Evolutionary conservation across 1,140 invertebrate species (phyloP), one percentile per base, ranked within the genome.

Genomic region (Drosophila lacertosa): DNA sequence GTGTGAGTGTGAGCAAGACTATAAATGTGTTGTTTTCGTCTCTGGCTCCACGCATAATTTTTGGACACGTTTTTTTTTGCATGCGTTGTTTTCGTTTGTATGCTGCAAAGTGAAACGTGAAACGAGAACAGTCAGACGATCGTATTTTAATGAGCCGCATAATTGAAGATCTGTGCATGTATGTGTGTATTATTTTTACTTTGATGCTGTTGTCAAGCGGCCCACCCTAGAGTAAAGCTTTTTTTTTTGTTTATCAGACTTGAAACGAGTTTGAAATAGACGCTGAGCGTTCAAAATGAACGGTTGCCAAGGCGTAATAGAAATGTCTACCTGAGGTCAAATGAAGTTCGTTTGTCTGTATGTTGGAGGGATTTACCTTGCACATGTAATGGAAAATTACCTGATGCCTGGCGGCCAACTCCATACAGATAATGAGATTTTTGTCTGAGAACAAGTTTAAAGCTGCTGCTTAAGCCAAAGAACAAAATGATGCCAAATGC

Each of bases 211-310:
- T 84, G 74, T 69, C 48, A 84, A 42, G 81, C 44, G 42, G 57
- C 42, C 65, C 45, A 67, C 69, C 62, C 57, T 33, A 78, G 33
- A 22, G 9, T 60, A 60, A 39, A 40, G 45, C 39, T 26, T 45
- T 40, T 29, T 29, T 5, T 64, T 62, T 73, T 64, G 29, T 65
- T 68, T 66, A 59, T 79, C 33, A 66, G 45, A 40, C 33, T 39
- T 40, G 44, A 77, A 84, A 84, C 80, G n/a, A 70, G 81, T 84
- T 86, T 84, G 40, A 40, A 65, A 80, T 84, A n/a, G 24, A 7
- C 69, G 60, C 24, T 15, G 42, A n/a, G n/a, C n/a, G n/a, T n/a
- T n/a, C n/a, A n/a, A 40, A 45, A 45, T 37, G 42, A 47, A 67
- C 45, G 59, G 44, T 74, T 68, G 67, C 58, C 71, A 76, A 79